A percentile compares a stretch with the other conserved stretches of the same genome.
These are phyloP conservation scores for Cotesia glomerata DNA, from an alignment of 1,140 invertebrate genomes.

Conservation along the genomic window DNA sequence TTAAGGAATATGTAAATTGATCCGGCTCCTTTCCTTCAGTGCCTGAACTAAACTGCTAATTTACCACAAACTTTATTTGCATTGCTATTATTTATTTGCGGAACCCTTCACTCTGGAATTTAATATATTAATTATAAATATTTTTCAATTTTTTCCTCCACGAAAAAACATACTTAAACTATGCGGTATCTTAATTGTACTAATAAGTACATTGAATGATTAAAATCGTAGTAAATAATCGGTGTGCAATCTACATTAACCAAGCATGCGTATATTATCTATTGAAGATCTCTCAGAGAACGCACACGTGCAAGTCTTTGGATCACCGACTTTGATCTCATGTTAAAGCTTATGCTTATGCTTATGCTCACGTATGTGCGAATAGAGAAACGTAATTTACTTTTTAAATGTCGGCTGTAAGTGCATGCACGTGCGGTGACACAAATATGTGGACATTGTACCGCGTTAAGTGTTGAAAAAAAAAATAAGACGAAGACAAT, in stretches of 20 bases:
- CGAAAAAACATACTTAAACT: too few relatives aligned
- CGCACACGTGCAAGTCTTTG: background rate
- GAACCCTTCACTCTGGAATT: too few relatives aligned
- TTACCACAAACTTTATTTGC: too few relatives aligned
- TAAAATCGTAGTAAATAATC: background rate
- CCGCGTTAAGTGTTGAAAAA: too few relatives aligned
- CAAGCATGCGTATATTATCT: conserved; percentile 17
- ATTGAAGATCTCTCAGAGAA: conserved; percentile 1
- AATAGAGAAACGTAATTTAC: background rate
- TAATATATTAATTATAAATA: background rate
- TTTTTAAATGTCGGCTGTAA: background rate
- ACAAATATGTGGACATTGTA: background rate
- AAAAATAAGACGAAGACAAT: background rate
- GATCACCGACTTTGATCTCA: conserved; percentile 1
- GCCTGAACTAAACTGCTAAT: background rate
- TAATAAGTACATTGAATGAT: conserved; percentile 1
- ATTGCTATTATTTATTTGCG: too few relatives aligned
- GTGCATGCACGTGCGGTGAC: background rate
- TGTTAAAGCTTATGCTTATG: too few relatives aligned
- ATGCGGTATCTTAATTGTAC: conserved; percentile 1
- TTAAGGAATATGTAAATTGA: background rate
- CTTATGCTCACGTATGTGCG: background rate
- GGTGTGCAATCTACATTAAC: conserved; percentile 21
- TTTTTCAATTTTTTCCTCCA: background rate
- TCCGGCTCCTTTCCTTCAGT: background rate